Evolutionary conservation across 1,140 invertebrate species (phyloP).

Genomic region (Helicoverpa zea): DNA sequence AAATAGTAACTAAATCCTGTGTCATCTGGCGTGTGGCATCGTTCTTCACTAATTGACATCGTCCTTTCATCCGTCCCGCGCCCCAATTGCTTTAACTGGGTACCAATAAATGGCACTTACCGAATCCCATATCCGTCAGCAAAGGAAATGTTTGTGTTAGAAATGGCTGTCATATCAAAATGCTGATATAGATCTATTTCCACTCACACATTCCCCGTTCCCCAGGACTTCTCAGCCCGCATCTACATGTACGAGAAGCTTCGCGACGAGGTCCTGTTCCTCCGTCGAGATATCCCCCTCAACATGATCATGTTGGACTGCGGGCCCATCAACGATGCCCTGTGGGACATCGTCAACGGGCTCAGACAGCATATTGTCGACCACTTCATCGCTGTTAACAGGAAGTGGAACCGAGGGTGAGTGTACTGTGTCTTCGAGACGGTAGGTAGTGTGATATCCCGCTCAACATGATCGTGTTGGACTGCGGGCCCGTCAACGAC

Average conservation of each 20-base stretch:
- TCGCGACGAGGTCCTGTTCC: constrained; percentile 90
- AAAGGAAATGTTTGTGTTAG: too few species aligned
- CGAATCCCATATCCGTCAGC: too few species aligned
- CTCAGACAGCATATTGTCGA: constrained; percentile 91
- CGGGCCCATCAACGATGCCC: constrained; percentile 90
- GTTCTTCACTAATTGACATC: too few species aligned
- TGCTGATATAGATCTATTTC: too few species aligned
- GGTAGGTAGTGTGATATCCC: constrained; percentile 87
- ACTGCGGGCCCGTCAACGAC: constrained; percentile 92
- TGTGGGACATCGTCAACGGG: constrained; percentile 90
- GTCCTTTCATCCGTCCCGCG: too few species aligned
- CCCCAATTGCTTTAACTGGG: too few species aligned
- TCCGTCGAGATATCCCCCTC: constrained; percentile 90
- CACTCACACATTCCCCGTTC: constrained; percentile 54
- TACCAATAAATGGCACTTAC: too few species aligned
- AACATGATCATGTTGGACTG: constrained; percentile 94
- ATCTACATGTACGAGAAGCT: constrained; percentile 90
- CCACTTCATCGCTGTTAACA: constrained; percentile 92
- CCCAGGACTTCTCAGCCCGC: constrained; percentile 89
- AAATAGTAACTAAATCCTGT: too few species aligned
- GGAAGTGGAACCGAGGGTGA: constrained; percentile 92
- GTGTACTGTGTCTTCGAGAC: constrained; percentile 41
- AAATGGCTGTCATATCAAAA: too few species aligned
- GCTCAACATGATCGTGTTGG: constrained; percentile 92
- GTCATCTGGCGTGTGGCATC: too few species aligned